These are phyloP conservation scores for Embiotoca jacksoni DNA, from an alignment of 2,113 vertebrate genomes.

Conservation along the genomic window DNA sequence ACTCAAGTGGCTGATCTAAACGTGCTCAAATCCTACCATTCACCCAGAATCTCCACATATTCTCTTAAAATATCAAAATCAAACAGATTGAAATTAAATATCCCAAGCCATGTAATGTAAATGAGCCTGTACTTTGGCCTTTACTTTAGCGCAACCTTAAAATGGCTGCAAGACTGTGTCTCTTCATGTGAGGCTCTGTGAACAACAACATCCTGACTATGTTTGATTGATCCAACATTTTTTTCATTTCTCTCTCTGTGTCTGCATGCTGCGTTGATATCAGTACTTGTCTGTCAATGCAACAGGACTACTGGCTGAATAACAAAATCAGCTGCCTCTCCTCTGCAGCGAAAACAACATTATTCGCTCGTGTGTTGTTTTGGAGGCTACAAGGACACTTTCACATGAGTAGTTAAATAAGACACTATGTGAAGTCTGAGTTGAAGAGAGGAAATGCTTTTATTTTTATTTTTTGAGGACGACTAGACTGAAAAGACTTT, in stretches of 20 bases:
- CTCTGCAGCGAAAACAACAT: background rate
- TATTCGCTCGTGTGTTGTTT: background rate
- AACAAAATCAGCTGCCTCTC: conserved; percentile 14
- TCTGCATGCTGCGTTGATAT: conserved; percentile 38
- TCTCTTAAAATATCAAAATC: no score
- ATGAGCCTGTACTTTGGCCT: background rate
- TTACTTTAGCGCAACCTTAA: background rate
- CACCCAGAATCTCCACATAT: no score
- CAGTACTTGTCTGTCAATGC: conserved; percentile 21
- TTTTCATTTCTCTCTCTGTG: background rate
- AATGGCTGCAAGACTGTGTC: background rate
- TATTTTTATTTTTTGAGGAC: no score
- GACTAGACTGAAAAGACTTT: no score
- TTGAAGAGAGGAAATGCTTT: background rate
- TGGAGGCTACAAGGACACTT: background rate
- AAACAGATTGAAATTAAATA: no score
- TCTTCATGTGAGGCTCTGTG: no score
- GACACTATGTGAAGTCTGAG: background rate
- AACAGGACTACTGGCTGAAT: conserved; percentile 27
- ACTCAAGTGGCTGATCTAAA: no score
- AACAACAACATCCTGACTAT: background rate
- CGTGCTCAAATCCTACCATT: no score
- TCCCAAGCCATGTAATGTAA: no score
- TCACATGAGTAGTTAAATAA: conserved; percentile 10
- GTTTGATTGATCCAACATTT: conserved; percentile 9